Evolutionary conservation across 1,140 invertebrate species (phyloP).

Genomic region (Monomorium pharaonis): DNA sequence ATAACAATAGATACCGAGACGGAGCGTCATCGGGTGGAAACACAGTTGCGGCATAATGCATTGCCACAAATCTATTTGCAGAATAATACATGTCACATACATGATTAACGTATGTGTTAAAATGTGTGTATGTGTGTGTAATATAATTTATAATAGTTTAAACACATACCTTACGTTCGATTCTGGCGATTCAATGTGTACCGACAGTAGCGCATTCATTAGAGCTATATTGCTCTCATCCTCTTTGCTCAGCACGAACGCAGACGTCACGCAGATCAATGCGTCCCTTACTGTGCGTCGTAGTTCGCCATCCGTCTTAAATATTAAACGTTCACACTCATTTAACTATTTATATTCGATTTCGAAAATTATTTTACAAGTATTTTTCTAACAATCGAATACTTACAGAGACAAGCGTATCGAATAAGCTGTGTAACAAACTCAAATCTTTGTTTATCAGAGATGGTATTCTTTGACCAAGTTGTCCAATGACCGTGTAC

Average conservation of each 20-base stretch:
- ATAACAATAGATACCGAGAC: constrained; percentile 93
- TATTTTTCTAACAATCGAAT: neutral
- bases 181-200: constrained; percentile 80
- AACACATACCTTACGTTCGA: constrained; percentile 76
- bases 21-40: constrained; percentile 93
- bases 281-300: constrained; percentile 87
- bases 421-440: constrained; percentile 89
- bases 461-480: constrained; percentile 89
- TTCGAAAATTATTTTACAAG: neutral
- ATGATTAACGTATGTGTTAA: constrained; percentile 1
- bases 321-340: constrained; percentile 31
- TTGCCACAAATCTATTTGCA: constrained; percentile 89
- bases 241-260: constrained; percentile 83
- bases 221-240: constrained; percentile 80
- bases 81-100: constrained; percentile 49
- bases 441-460: constrained; percentile 89
- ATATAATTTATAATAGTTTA: constrained; percentile 65
- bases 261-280: constrained; percentile 86
- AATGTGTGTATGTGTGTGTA: constrained; percentile 13
- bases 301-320: constrained; percentile 86
- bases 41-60: constrained; percentile 92
- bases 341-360: constrained; percentile 1
- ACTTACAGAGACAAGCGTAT: constrained; percentile 87
- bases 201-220: constrained; percentile 86
- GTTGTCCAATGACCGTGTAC: constrained; percentile 91